phyloP scores from a whole-genome alignment of 2,797 vertebrate species.

The Gobio occitaniae region DNA sequence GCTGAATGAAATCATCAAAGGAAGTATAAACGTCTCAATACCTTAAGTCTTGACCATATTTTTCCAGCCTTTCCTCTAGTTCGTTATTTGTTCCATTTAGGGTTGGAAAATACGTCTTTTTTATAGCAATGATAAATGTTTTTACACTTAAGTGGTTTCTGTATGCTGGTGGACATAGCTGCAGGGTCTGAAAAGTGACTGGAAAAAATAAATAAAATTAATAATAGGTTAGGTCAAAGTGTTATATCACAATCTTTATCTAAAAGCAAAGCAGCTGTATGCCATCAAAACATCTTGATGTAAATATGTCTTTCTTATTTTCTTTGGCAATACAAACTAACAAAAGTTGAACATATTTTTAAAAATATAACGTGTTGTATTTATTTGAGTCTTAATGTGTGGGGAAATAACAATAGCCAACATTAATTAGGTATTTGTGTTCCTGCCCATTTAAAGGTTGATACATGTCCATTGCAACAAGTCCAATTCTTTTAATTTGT shows the following conservation, averaged over 20 bases:
- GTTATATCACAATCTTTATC: background rate
- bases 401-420: background rate
- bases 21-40: background rate
- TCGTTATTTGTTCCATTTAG: background rate
- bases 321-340: background rate
- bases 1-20: background rate
- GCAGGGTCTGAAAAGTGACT: background rate
- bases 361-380: background rate
- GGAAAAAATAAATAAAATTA: background rate
- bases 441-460: background rate
- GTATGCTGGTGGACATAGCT: background rate
- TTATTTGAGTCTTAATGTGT: background rate
- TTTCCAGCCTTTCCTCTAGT: background rate
- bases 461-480: background rate
- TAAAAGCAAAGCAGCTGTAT: background rate
- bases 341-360: too few species aligned
- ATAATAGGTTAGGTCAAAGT: background rate
- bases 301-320: background rate
- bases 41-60: background rate
- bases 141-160: background rate
- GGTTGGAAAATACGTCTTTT: background rate
- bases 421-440: background rate
- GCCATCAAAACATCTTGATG: background rate
- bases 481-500: background rate
- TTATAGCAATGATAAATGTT: background rate